Evolutionary conservation across 1,140 invertebrate genomes (phyloP), one percentile per base, ranked within the genome.

Genomic region (Aleiodes sp.): DNA sequence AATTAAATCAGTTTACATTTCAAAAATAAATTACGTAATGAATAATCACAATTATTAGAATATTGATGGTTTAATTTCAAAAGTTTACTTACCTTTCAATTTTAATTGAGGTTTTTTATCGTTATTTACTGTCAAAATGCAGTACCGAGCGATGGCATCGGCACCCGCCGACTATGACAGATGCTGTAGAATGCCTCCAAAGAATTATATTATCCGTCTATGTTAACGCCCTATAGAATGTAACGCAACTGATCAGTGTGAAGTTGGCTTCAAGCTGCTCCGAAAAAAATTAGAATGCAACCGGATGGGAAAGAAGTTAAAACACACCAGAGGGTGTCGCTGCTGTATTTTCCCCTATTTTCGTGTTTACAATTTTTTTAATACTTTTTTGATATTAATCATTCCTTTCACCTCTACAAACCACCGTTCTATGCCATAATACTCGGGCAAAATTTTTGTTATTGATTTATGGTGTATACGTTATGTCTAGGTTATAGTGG

Each of bases 361-460:
- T 60, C 56, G 37, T 68, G 65, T 68, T 68, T 68, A 68, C 65
- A 68, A 60, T 68, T 68, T 61, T 60, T 68, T 57, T 68, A 16
- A 43, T n/a, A n/a, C n/a, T n/a, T 60, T 33, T 37, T 39, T 37
- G 41, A 68, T 33, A 41, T 33, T n/a, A 37, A 57, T 57, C 65
- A 68, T 41, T 68, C 65, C 35, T 41, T 68, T 60, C 35, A 68
- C 52, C 59, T 41, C 21, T 60, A 19, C 8, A 16, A 21, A 64
- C 52, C 29, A 52, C 43, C 31, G 33, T 14, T 37, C 14, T 65
- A 31, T 65, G 46, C 63, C 46, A 65, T 35, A 52, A 14, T 31
- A 33, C 41, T 24, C n/a, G n/a, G n/a, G n/a, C 39, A 16, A 43
- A 16, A 16, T 43, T 43, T n/a, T 16, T 16, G 19, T 43, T 16